Conservation (phyloP, 2,888 invertebrate species). For the Atethmia centrago region DNA sequence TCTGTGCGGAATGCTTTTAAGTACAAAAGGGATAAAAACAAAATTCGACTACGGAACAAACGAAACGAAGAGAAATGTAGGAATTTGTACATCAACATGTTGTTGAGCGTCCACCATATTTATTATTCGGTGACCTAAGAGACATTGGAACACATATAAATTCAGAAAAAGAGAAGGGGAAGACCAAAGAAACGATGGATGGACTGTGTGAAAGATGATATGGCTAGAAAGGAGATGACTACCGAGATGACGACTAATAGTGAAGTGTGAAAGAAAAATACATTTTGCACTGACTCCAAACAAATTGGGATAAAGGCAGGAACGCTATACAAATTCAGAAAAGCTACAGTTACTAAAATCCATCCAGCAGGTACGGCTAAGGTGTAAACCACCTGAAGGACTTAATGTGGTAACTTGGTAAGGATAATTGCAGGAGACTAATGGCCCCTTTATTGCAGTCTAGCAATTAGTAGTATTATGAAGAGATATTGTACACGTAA, state of each 20-base stretch:
- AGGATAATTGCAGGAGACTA: background rate
- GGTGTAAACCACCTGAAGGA: background rate
- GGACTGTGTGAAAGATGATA: no score
- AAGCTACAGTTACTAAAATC: background rate
- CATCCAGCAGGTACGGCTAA: background rate
- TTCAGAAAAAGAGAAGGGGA: background rate
- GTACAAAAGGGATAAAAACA: background rate
- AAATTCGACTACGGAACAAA: background rate
- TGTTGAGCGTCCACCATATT: background rate
- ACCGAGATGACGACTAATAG: no score
- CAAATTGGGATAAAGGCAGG: no score
- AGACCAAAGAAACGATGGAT: no score
- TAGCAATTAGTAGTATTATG: background rate
- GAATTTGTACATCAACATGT: background rate
- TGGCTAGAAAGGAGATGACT: no score
- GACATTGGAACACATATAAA: background rate
- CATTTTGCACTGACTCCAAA: no score
- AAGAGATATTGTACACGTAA: conserved; percentile 6
- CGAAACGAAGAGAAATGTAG: background rate
- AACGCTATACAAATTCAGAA: no score
- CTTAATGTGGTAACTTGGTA: background rate
- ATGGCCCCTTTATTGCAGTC: background rate
- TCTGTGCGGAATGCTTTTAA: conserved; percentile 37
- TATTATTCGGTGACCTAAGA: background rate
- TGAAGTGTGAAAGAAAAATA: no score